Evolutionary conservation across 2,797 vertebrate species (phyloP), one percentile per base, ranked within the genome.

Genomic region (Mormyrops boulengeri): DNA sequence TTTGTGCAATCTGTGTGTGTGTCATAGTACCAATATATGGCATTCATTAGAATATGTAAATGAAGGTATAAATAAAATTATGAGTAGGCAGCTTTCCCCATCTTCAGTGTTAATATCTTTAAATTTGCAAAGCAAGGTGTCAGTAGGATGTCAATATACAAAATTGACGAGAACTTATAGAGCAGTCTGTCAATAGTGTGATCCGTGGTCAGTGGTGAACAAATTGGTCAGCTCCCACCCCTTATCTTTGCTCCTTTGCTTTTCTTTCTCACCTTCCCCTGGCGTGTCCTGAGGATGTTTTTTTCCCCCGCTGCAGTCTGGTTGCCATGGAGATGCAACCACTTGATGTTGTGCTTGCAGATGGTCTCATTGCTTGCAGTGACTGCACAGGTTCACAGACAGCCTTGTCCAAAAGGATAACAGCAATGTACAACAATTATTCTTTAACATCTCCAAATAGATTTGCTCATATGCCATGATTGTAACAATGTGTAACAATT

Each of bases 261-360:
- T 90, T 77, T 91, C 14, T 12, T 17, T 91, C 89, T 91, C 49
- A 89, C 66, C 73, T 80, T 88, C 4, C 17, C 89, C 85, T 89
- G 85, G 34, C 86, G 38, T 77, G 47, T 60, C 50, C 73, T 26
- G 73, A 26, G 57, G 49, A 88, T 49, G 26, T 55, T n/a, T 88
- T 88, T 85, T 88, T 86, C 0, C 38, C 90, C 88, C 47, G 92
- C 90, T 92, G 91, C 92, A 92, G 90, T 92, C 91, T 93, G 90
- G 94, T 95, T 95, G 93, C 92, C 92, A 95, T 94, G 92, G 95
- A 89, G 92, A 95, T 90, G 86, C 90, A 57, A 90, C 91, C 89
- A 91, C 89, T 80, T 55, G 60, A 47, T 88, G 90, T 88, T 26
- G 89, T 89, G 86, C 90, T 73, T 88, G 90, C 91, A 89, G 82